Evolutionary conservation across 2,888 invertebrate genomes (phyloP).

Genomic region (Dasysyrphus albostriatus): DNA sequence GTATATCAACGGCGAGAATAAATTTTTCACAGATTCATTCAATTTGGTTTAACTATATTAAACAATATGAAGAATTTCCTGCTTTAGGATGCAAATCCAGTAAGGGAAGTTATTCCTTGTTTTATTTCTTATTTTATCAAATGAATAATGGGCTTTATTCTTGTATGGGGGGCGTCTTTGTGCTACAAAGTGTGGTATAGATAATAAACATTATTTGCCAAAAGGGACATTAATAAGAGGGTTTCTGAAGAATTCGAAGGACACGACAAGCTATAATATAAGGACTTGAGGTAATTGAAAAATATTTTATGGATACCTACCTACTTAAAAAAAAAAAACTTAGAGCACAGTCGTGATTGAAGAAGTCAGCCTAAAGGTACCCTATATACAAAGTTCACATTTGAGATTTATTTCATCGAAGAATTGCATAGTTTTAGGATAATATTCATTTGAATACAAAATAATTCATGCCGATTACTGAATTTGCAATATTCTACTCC

Average conservation of each 20-base stretch:
- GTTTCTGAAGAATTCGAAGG: background rate
- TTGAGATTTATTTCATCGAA: too few relatives aligned
- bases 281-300: conserved; percentile 29
- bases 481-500: too few relatives aligned
- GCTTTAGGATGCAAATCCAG: conserved; percentile 67
- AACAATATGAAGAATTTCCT: conserved; percentile 67
- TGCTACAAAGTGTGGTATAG: background rate
- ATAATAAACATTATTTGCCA: conserved; percentile 15
- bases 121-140: conserved; percentile 46
- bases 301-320: conserved; percentile 39
- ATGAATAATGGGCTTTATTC: conserved; percentile 55
- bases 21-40: conserved; percentile 60
- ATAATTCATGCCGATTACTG: too few relatives aligned
- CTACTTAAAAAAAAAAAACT: background rate
- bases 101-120: background rate
- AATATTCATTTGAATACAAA: too few relatives aligned
- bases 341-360: background rate
- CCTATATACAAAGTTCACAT: too few relatives aligned
- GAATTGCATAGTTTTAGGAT: too few relatives aligned
- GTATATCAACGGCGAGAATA: background rate
- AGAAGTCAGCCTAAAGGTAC: background rate
- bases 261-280: background rate
- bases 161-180: background rate
- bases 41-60: conserved; percentile 59
- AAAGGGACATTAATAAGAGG: conserved; percentile 21